phyloP scores from a whole-genome alignment of 2,797 vertebrate genomes.

The Molothrus ater region DNA sequence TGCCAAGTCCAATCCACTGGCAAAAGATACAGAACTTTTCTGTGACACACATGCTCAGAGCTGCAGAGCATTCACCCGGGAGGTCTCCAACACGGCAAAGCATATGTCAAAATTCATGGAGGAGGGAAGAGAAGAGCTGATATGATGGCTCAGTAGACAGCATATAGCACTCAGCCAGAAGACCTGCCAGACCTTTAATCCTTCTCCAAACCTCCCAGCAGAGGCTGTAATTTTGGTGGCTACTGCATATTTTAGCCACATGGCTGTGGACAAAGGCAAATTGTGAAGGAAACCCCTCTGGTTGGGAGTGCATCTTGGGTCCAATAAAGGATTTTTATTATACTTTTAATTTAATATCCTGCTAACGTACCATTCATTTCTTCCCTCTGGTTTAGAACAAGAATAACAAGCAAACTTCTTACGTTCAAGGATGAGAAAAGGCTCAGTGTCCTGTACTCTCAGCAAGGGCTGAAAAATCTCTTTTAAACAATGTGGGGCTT shows the following conservation, averaged over 20 bases:
- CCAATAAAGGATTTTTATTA: not conserved
- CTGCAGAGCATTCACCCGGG: not conserved
- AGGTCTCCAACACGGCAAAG: conserved; percentile 22
- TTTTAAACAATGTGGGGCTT: not conserved
- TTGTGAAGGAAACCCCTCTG: not conserved
- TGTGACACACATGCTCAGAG: not conserved
- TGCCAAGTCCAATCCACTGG: not conserved
- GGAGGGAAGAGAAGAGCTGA: not conserved
- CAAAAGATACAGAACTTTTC: not conserved
- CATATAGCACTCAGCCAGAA: not conserved
- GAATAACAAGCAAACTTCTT: not conserved
- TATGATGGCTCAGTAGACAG: not conserved
- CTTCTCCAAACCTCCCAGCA: not conserved
- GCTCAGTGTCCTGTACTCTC: not conserved
- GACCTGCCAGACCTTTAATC: conserved; percentile 29
- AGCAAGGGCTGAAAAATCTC: not conserved
- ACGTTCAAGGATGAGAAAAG: not conserved
- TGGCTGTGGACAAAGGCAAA: not conserved
- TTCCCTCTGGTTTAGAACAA: not conserved
- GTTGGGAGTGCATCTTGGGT: not conserved
- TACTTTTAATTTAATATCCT: not conserved
- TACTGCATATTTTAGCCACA: not conserved
- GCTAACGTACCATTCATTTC: not conserved
- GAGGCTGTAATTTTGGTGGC: not conserved
- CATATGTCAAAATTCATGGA: conserved; percentile 8